Percentiles rank a stretch among this genome's conserved stretches.
These are phyloP conservation scores for Carposina sasakii DNA, from an alignment of 1,140 invertebrate species.

Conservation along the genomic window DNA sequence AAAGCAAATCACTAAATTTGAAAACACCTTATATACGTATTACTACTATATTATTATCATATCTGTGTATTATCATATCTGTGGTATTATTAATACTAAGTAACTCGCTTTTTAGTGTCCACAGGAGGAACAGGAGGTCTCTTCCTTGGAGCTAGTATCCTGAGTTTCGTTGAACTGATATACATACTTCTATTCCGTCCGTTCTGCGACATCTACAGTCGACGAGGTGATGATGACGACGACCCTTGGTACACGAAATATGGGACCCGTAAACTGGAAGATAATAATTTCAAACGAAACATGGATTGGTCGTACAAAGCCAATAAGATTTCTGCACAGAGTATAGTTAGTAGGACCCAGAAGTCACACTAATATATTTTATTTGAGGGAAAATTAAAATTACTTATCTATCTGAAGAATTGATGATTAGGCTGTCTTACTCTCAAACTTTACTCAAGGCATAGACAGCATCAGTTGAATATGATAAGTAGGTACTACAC, in stretches of 20 bases:
- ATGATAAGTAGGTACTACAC: too few species aligned
- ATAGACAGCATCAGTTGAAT: too few species aligned
- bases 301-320: slow-evolving; percentile 27
- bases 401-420: too few species aligned
- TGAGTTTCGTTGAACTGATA: slow-evolving; percentile 77
- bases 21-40: too few species aligned
- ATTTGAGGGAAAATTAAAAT: too few species aligned
- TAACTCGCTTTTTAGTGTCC: slow-evolving; percentile 67
- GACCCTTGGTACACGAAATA: slow-evolving; percentile 57
- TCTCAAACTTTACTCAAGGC: too few species aligned
- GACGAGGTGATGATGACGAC: slow-evolving; percentile 35
- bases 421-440: too few species aligned
- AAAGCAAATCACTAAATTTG: too few species aligned
- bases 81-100: not conserved
- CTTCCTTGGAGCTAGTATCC: slow-evolving; percentile 76
- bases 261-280: slow-evolving; percentile 41
- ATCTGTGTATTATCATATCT: not conserved
- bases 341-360: too few species aligned
- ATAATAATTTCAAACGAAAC: slow-evolving; percentile 44
- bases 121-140: slow-evolving; percentile 76
- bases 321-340: too few species aligned
- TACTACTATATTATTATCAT: too few species aligned
- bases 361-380: too few species aligned
- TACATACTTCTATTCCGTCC: slow-evolving; percentile 59
- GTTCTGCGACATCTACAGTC: slow-evolving; percentile 54